Evolutionary conservation across 1,140 invertebrate species (phyloP).

Genomic region (Drosophila parvula): DNA sequence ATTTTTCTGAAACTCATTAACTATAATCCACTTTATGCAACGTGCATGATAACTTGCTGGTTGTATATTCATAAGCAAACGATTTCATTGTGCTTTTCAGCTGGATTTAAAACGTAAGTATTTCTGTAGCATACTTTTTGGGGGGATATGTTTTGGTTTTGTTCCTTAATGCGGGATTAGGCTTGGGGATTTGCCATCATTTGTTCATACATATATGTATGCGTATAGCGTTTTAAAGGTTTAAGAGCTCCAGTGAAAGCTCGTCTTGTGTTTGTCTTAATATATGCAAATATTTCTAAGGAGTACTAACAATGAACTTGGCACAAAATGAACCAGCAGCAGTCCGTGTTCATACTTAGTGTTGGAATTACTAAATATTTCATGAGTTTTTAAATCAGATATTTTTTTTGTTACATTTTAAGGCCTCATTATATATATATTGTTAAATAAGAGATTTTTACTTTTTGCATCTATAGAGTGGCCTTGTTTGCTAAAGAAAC

Average conservation of each 20-base stretch:
- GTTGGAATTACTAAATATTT: constrained; percentile 7
- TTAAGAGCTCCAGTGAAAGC: constrained; percentile 30
- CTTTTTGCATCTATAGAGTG: background rate
- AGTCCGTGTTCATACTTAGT: constrained; percentile 8
- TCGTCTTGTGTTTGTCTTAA: constrained; percentile 26
- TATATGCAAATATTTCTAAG: constrained; percentile 38
- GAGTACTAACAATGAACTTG: constrained; percentile 13
- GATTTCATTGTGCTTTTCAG: constrained; percentile 15
- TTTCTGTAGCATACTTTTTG: constrained; percentile 34
- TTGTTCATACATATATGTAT: constrained; percentile 29
- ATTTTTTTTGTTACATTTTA: background rate
- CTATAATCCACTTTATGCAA: constrained; percentile 26
- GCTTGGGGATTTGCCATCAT: constrained; percentile 33
- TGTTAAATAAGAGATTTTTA: background rate
- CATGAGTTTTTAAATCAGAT: constrained; percentile 1
- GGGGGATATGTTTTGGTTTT: constrained; percentile 37
- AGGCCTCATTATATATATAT: background rate
- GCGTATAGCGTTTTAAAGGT: constrained; percentile 41
- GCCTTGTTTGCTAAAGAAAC: background rate
- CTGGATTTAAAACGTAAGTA: constrained; percentile 23
- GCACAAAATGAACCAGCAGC: constrained; percentile 3
- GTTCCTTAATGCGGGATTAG: constrained; percentile 39
- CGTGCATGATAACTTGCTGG: constrained; percentile 1
- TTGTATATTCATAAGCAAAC: constrained; percentile 8
- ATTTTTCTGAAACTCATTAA: no score